Base-by-base conservation (phyloP, 1,140 invertebrate species). In the Drosophila nikananu region DNA sequence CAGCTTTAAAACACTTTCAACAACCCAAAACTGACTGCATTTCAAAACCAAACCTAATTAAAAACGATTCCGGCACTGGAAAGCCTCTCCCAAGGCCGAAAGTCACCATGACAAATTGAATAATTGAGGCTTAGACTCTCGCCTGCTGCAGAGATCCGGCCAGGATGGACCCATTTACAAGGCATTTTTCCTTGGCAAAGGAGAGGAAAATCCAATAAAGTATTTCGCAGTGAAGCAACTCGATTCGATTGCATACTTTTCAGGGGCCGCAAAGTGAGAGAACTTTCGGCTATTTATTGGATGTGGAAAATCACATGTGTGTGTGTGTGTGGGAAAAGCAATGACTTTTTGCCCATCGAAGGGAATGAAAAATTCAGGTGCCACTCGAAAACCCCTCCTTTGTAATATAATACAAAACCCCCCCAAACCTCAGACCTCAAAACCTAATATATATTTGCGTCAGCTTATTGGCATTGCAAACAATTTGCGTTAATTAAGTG, bases 401-500 rank as follows among this genome's bases (percentile, higher is more conserved):
- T 21, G 63, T n/a, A 35, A 27, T 44, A 51, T 57, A 58, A 57
- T 59, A 39, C 37, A 44, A 73, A 19, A 10, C 42, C 19, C 19
- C 68, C n/a, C n/a, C 35, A 72, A 30, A 52, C 23, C 48, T 27
- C 48, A 49, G 17, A 49, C 66, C 70, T 72, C 54, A 74, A 48
- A 48, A 52, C 21, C 76, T 72, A 63, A 58, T 72, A 71, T 63
- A 51, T 52, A 62, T 54, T 54, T 57, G 54, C 17, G 75, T 23
- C 65, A 35, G 76, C 76, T 70, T 71, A 78, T 78, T 78, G 77
- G 66, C 77, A 79, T 67, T 59, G 62, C 61, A 60, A 86, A 86
- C 61, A 74, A 77, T 87, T 83, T 83, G 63, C 55, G 59, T 74
- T 89, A 63, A 80, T 89, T 86, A 84, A 86, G 82, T 86, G 68